Evolutionary conservation across 2,797 vertebrate genomes (phyloP).

Genomic region (Neoniphon sammara): DNA sequence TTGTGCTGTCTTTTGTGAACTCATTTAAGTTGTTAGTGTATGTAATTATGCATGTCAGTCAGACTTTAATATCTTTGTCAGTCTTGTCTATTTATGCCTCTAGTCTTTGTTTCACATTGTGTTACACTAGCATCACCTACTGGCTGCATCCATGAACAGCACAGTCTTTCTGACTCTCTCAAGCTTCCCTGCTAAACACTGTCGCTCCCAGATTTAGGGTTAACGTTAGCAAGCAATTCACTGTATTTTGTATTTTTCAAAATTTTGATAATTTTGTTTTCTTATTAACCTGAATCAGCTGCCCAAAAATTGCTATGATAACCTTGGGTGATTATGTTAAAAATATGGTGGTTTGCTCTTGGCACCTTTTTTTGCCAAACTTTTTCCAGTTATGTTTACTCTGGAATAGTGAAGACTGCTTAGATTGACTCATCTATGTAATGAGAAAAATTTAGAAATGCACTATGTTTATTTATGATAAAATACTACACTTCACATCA

Average conservation of each 20-base stretch:
- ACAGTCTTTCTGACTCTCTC: background rate
- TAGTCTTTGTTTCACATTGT: slow-evolving; percentile 28
- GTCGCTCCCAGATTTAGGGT: background rate
- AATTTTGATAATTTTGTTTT: background rate
- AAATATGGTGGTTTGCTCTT: background rate
- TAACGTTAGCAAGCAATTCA: background rate
- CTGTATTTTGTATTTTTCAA: background rate
- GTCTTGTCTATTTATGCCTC: slow-evolving; percentile 1
- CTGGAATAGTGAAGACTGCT: background rate
- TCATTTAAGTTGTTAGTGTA: background rate
- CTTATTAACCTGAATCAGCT: background rate
- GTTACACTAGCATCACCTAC: slow-evolving; percentile 71
- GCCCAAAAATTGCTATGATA: background rate
- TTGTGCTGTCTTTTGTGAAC: background rate
- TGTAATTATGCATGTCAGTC: slow-evolving; percentile 18
- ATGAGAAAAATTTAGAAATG: background rate
- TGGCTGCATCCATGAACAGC: slow-evolving; percentile 49
- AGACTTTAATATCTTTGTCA: slow-evolving; percentile 17
- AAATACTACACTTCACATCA: background rate
- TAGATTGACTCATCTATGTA: slow-evolving; percentile 4
- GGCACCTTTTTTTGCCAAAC: background rate
- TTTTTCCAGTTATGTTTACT: background rate
- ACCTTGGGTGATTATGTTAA: background rate
- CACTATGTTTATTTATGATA: background rate
- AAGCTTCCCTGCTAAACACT: background rate